Evolutionary conservation across 2,113 vertebrate genomes (phyloP).

Genomic region (Ascaphus truei): DNA sequence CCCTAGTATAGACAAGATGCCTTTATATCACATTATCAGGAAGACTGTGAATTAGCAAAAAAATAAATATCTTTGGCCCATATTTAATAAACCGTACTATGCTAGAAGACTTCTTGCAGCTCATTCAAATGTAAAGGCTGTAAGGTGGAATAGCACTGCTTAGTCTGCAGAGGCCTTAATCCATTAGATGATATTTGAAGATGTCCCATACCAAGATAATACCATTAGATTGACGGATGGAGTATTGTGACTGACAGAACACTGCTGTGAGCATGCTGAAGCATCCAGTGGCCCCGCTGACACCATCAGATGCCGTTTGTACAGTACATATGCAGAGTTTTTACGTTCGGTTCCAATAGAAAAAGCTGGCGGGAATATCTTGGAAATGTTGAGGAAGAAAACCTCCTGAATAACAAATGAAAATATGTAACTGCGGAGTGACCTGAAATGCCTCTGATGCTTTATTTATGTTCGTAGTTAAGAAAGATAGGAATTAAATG

Average conservation of each 20-base stretch:
- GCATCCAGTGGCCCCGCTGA: slow-evolving; percentile 46
- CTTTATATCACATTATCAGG: too few species aligned
- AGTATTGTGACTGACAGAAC: slow-evolving; percentile 40
- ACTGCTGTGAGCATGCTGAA: slow-evolving; percentile 19
- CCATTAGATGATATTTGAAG: background rate
- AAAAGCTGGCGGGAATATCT: slow-evolving; percentile 45
- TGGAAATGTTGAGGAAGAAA: background rate
- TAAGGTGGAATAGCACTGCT: background rate
- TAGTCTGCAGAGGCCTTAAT: background rate
- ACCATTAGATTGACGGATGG: slow-evolving; percentile 37
- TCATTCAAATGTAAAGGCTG: background rate
- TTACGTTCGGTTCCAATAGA: slow-evolving; percentile 48
- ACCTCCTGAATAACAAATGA: slow-evolving; percentile 29
- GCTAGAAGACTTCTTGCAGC: too few species aligned
- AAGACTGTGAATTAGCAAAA: too few species aligned
- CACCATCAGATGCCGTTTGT: slow-evolving; percentile 52
- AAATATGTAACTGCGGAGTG: slow-evolving; percentile 29
- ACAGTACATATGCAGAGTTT: slow-evolving; percentile 19
- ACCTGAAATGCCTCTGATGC: slow-evolving; percentile 25
- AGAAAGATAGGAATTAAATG: slow-evolving; percentile 14
- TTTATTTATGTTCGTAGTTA: slow-evolving; percentile 13
- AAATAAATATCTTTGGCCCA: too few species aligned
- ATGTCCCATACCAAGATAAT: slow-evolving; percentile 26
- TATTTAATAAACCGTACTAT: too few species aligned
- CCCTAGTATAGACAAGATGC: too few species aligned